A percentile compares a stretch with the other conserved stretches of the same genome.
Evolutionary conservation across 2,113 vertebrate species (phyloP).

Genomic region (Heptranchias perlo): DNA sequence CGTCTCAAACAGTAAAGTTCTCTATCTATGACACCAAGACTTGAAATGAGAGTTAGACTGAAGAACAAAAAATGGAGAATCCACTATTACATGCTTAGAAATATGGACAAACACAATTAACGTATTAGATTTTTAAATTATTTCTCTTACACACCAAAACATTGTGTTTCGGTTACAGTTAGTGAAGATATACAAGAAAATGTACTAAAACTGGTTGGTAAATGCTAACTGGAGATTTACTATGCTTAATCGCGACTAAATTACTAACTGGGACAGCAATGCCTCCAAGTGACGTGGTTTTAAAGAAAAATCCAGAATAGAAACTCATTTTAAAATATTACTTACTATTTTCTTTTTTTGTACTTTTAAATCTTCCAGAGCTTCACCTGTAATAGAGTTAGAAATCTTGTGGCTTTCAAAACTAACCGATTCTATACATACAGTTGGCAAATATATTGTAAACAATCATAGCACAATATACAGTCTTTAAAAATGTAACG

Average conservation of each 20-base stretch:
- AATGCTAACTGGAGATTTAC: not conserved
- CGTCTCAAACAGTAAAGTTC: not conserved
- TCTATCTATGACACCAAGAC: not conserved
- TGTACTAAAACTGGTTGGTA: not conserved
- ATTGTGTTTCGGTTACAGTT: not conserved
- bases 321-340: conserved; percentile 48
- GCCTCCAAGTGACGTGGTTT: not conserved
- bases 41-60: not conserved
- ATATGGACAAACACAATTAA: not conserved
- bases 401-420: not conserved
- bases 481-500: not conserved
- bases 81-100: not conserved
- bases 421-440: too few relatives aligned
- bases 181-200: not conserved
- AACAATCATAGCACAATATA: not conserved
- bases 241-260: not conserved
- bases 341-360: conserved; percentile 97
- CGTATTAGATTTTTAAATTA: not conserved
- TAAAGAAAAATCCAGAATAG: not conserved
- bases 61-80: not conserved
- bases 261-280: not conserved
- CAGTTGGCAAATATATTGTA: not conserved
- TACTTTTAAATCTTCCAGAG: conserved; percentile 80
- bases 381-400: conserved; percentile 71
- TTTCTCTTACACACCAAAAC: not conserved